Conservation (phyloP, 2,797 vertebrate species). For the Typhlichthys eigenmanni region DNA sequence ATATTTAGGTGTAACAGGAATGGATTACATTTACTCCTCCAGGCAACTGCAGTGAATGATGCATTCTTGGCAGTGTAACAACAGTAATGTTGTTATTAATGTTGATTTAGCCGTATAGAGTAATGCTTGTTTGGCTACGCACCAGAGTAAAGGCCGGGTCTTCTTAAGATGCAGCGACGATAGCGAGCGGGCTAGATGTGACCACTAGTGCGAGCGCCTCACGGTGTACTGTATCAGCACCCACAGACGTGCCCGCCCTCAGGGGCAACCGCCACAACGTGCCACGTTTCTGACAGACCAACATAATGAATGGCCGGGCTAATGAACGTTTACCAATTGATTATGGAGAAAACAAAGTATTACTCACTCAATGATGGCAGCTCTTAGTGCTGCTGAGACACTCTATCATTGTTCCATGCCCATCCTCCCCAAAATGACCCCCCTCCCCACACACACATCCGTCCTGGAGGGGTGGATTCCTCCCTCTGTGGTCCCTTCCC, state of each 20-base stretch:
- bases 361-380: slow-evolving; percentile 72
- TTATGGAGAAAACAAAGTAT: slow-evolving; percentile 80
- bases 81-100: slow-evolving; percentile 2
- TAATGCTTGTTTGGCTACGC: slow-evolving; percentile 34
- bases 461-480: too few species aligned
- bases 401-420: slow-evolving; percentile 67
- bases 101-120: slow-evolving; percentile 5
- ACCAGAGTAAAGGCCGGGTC: slow-evolving; percentile 50
- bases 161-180: slow-evolving; percentile 62
- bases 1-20: slow-evolving; percentile 43
- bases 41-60: slow-evolving; percentile 42
- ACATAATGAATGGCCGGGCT: slow-evolving; percentile 73
- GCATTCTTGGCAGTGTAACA: slow-evolving; percentile 28
- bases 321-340: slow-evolving; percentile 81
- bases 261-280: slow-evolving; percentile 48
- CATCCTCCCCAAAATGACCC: slow-evolving; percentile 34
- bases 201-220: too few species aligned
- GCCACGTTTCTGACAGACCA: slow-evolving; percentile 62
- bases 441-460: background rate
- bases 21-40: slow-evolving; percentile 44
- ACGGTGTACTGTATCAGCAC: slow-evolving; percentile 52
- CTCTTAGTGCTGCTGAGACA: slow-evolving; percentile 64
- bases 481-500: too few species aligned
- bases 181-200: slow-evolving; percentile 25
- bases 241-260: slow-evolving; percentile 53